A percentile compares a stretch with the other conserved stretches of the same genome.
Evolutionary conservation across 2,888 invertebrate species (phyloP).

Genomic region (Drosophila kokeensis): DNA sequence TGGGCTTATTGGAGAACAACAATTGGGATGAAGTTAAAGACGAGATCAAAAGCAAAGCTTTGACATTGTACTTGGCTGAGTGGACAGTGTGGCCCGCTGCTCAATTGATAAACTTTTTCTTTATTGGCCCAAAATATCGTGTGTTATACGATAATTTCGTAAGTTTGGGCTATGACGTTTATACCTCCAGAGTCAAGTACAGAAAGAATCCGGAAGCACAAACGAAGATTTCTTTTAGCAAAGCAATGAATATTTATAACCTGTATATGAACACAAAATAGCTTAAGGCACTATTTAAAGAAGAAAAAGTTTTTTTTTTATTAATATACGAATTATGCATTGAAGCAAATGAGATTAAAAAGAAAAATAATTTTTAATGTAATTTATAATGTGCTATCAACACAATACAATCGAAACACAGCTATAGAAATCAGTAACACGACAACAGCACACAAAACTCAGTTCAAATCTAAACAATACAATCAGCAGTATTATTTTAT

Average conservation of each 20-base stretch:
- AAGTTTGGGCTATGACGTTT: slow-evolving; percentile 93
- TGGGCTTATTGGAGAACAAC: slow-evolving; percentile 89
- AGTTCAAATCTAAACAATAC: slow-evolving; percentile 13
- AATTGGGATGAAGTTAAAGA: slow-evolving; percentile 87
- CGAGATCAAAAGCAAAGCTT: slow-evolving; percentile 90
- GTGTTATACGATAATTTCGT: slow-evolving; percentile 93
- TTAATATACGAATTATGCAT: neutral
- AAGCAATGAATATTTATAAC: slow-evolving; percentile 18
- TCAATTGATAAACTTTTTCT: slow-evolving; percentile 94
- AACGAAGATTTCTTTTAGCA: neutral
- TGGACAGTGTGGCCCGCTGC: slow-evolving; percentile 97
- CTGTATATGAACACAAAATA: slow-evolving; percentile 15
- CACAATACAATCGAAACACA: slow-evolving; percentile 20
- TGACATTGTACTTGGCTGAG: slow-evolving; percentile 91
- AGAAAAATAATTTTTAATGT: neutral
- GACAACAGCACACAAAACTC: neutral
- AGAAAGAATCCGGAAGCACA: slow-evolving; percentile 38
- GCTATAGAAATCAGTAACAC: neutral
- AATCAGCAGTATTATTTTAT: slow-evolving; percentile 24
- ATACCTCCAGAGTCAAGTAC: slow-evolving; percentile 92
- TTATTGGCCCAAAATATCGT: slow-evolving; percentile 91
- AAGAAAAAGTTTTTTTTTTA: neutral
- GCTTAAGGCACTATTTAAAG: neutral
- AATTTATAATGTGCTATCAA: neutral
- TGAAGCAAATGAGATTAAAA: neutral